Base-by-base conservation (phyloP, 2,888 invertebrate species). In the Amphimallon solstitiale region DNA sequence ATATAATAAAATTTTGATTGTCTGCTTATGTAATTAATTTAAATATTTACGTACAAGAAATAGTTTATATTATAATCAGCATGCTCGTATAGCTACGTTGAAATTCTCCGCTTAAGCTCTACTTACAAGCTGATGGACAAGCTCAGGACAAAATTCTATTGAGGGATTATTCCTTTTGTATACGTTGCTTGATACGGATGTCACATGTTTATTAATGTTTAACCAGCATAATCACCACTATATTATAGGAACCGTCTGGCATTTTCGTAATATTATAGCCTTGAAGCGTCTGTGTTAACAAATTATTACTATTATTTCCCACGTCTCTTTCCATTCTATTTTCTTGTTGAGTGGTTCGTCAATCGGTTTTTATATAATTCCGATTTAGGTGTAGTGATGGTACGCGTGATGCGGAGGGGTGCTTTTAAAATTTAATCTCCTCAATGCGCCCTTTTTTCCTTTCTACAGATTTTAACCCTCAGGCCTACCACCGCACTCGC, bases 171-270 rank as follows among this genome's bases (percentile, higher is more conserved):
- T 12, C 37, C 35, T 38, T 64, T 61, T 68, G 65, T 68, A 17
- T 62, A 40, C 45, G 67, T 52, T 54, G 43, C 52, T 67, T 46
- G 66, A 61, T 64, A 63, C 43, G 67, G 64, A 67, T 64, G 67
- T 65, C 52, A 65, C 60, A 67, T 69, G 66, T 69, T 63, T 69
- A 69, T 67, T 69, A 67, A 63, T 65, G 51, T 65, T 67, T 54
- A 52, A 54, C 29, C 56, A 43, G 37, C 38, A 52, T 66, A 61
- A 64, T 66, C 66, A 19, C 45, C 37, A 40, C 40, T 43, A 61
- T 34, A 45, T 29, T 29, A 29, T 29, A 52, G 48, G 37, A 43
- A 49, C 46, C 34, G 45, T 45, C 59, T 29, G 65, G 1, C 48
- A 38, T 54, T 54, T 54, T 40, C 43, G 15, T 43, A 43, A 14